These are phyloP conservation scores for Drosophila neutralis DNA, from an alignment of 2,888 invertebrate genomes.

Conservation along the genomic window DNA sequence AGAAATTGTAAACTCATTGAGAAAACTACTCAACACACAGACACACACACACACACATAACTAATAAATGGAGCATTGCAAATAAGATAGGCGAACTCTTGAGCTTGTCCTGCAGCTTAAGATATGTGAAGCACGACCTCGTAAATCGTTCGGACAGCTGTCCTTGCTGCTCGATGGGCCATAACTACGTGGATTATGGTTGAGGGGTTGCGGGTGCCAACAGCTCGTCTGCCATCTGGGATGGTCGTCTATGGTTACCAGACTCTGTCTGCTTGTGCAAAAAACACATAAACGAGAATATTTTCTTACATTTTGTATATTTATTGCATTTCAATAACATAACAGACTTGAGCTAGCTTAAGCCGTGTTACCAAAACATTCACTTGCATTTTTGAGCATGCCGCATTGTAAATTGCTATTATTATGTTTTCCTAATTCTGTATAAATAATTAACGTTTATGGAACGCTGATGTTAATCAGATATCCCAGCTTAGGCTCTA, in stretches of 20 bases:
- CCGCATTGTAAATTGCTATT: neutral
- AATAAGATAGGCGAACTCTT: conserved; percentile 12
- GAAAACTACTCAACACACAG: neutral
- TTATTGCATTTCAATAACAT: neutral
- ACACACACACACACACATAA: neutral
- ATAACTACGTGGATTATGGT: conserved; percentile 1
- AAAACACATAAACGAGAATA: neutral
- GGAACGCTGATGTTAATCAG: neutral
- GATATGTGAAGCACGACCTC: conserved; percentile 8
- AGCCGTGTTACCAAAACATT: neutral
- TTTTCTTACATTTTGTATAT: neutral
- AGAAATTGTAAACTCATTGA: conserved; percentile 29
- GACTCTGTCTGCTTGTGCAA: neutral
- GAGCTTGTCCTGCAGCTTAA: neutral
- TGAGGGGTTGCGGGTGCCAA: neutral
- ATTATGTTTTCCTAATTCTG: neutral
- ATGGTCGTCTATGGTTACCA: neutral
- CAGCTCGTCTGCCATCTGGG: neutral
- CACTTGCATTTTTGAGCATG: neutral
- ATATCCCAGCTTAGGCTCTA: neutral
- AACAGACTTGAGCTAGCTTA: neutral
- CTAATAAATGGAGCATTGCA: conserved; percentile 62
- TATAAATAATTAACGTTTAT: neutral
- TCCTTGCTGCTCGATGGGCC: conserved; percentile 14
- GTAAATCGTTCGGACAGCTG: conserved; percentile 17